Conservation (phyloP, 37 sponge, comb jelly and placozoan species). For the Diacarnus erythraeanus region DNA sequence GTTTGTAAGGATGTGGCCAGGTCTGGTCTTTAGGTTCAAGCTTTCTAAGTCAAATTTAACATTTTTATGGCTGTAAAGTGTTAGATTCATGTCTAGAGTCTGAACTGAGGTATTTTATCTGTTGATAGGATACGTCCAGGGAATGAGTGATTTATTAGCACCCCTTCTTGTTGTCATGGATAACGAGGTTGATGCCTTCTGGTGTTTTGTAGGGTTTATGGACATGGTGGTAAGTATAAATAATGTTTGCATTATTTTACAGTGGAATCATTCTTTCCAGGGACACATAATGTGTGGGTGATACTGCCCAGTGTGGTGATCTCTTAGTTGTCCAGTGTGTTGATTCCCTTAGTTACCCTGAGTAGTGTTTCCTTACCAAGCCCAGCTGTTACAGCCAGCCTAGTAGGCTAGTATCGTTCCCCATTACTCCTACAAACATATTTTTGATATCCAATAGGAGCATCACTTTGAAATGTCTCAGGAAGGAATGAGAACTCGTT, state of each 20-base stretch:
- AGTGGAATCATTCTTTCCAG: not conserved
- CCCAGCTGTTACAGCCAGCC: not conserved
- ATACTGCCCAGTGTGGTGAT: no score
- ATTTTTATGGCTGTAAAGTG: no score
- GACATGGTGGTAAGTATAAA: slow-evolving; percentile 87
- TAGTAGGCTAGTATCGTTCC: no score
- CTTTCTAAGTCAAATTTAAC: no score
- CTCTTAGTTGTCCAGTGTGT: not conserved
- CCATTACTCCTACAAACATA: no score
- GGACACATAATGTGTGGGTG: no score
- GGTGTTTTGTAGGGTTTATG: slow-evolving; percentile 98
- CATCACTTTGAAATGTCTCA: slow-evolving; percentile 85
- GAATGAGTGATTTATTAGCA: slow-evolving; percentile 98
- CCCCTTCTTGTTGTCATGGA: slow-evolving; percentile 88
- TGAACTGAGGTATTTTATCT: no score
- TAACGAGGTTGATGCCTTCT: slow-evolving; percentile 91
- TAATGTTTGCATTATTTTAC: not conserved
- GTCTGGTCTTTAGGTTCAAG: no score
- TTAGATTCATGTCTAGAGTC: no score
- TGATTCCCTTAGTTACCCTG: not conserved
- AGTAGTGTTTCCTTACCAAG: not conserved
- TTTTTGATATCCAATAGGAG: slow-evolving; percentile 31
- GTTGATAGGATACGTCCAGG: slow-evolving; percentile 93
- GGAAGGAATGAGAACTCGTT: slow-evolving; percentile 55
- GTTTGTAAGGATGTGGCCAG: no score